Evolutionary conservation across 92 coral and sea anemone genomes (phyloP), one percentile per base, ranked within the genome.

Genomic region (Virgularia gustaviana): DNA sequence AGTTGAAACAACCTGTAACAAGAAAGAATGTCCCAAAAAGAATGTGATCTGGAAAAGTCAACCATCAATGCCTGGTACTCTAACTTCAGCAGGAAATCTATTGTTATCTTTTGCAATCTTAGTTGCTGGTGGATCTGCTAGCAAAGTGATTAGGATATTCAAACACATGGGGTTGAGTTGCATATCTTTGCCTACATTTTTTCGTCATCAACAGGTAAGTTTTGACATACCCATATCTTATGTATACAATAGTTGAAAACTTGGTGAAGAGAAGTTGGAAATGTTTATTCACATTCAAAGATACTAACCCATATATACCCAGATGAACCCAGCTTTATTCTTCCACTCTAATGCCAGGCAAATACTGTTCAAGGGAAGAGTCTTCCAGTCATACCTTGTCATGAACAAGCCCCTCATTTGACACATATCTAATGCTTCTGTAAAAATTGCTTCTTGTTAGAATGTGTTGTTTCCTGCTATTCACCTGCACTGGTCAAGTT

Each of bases 21-120:
- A 79, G 35, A 9, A 27, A 6, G 36, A 22, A 9, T 83, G 88
- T 25, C 31, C 9, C 1, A 54, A 57, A 49, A 44, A 25, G 23
- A 71, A 67, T 24, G 37, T 5, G 0, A 15, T 73, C 2, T 85
- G 84, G 90, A 73, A 36, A 24, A 82, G 90, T 58, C 90, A 86
- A 65, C 84, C 90, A 28, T 22, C 52, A 23, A 81, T 81, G 76
- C 80, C 78, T 35, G 81, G 84, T 2, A 77, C 86, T 2, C 77
- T 29, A 22, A 77, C 77, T 3, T 73, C 84, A 35, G 90, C 90
- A n/a, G 86, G 90, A 1, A 85, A 85, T 54, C 78, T 86, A 60
- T 63, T 86, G 54, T 57, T 86, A 56, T 73, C 78, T 35, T 36
- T 86, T 58, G 80, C 84, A 0, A 72, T 78, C 0, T 35, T 86